Evolutionary conservation across 2,113 vertebrate genomes (phyloP), one percentile per base, ranked within the genome.

Genomic region (Cromileptes altivelis): DNA sequence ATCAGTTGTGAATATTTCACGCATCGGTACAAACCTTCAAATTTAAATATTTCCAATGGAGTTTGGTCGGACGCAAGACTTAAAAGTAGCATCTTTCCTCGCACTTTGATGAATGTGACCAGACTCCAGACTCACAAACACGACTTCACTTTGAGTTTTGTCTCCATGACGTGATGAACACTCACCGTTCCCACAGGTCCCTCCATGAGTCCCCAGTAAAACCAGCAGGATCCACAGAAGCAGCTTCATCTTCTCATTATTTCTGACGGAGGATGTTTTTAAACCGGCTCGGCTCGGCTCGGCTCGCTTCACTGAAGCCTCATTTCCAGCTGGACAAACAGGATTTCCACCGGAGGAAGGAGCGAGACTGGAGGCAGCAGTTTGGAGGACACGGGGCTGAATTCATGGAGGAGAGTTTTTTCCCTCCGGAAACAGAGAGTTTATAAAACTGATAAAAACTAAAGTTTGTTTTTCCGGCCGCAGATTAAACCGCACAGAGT

Each of bases 171-270:
- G 8, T 3, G 21, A 9, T 13, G 2, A 6, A 42, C 19, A 74
- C 88, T 91, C 75, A 89, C 89, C 90, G 81, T 72, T 64, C 61
- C 81, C 90, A 1, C 88, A 33, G 72, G 6, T 75, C 21, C 64
- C 74, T 17, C 14, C 58, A 4, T 9, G 18, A 50, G 23, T 69
- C 60, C 78, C 65, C 4, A 90, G 56, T 0, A 89, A 27, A 58
- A 92, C 14, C 42, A 92, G 17, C 4, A 89, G 11, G 8, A 88
- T 74, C 87, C 87, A 89, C 47, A 90, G 3, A 62, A 74, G 18
- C 82, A 10, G 50, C 79, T 76, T 91, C 94, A 95, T 95, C 49
- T 70, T 91, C 74, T 79, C 90, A 87, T 79, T 12, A 0, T 78
- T n/a, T 42, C 74, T 15, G 42, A 47, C n/a, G 4, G 21, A 1